Percentiles rank a stretch among this genome's conserved stretches.
Conservation (phyloP, 1,140 invertebrate genomes). For the Drosophila truncata region DNA sequence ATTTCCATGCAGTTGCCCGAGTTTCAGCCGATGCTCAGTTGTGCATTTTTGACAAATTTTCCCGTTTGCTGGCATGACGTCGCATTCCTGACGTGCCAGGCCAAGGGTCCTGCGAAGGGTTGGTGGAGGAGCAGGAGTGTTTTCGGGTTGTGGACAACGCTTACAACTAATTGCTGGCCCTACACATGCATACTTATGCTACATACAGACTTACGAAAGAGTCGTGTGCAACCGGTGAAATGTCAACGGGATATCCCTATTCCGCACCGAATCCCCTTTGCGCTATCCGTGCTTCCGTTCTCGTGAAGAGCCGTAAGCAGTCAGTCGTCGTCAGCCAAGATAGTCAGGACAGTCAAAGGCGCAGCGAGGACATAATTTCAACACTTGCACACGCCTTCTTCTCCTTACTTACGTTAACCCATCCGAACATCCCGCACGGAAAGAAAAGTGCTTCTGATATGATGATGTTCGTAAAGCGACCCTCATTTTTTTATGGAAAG, state of each 20-base stretch:
- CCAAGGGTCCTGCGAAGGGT: not conserved
- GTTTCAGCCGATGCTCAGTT: conserved; percentile 30
- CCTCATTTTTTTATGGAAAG: conserved; percentile 1
- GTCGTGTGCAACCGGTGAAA: conserved; percentile 66
- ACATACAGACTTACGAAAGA: conserved; percentile 14
- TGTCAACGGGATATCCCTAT: conserved; percentile 69
- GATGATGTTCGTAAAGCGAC: not conserved
- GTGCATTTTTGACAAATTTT: conserved; percentile 77
- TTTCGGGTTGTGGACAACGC: conserved; percentile 37
- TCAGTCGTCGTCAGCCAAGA: conserved; percentile 10
- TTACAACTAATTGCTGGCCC: conserved; percentile 70
- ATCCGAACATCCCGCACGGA: conserved; percentile 8
- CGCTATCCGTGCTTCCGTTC: conserved; percentile 49
- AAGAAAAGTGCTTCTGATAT: conserved; percentile 7
- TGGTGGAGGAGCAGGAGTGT: not conserved
- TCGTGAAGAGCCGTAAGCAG: conserved; percentile 61
- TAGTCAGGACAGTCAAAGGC: conserved; percentile 35
- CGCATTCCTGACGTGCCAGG: conserved; percentile 59
- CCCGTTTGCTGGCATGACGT: conserved; percentile 61
- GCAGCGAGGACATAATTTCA: conserved; percentile 51
- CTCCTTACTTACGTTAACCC: conserved; percentile 45
- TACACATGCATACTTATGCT: conserved; percentile 6
- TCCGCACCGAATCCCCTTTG: conserved; percentile 3
- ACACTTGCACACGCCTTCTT: conserved; percentile 62
- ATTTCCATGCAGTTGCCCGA: conserved; percentile 70